Evolutionary conservation across 2,888 invertebrate genomes (phyloP).

Genomic region (Palloptera scutellata): DNA sequence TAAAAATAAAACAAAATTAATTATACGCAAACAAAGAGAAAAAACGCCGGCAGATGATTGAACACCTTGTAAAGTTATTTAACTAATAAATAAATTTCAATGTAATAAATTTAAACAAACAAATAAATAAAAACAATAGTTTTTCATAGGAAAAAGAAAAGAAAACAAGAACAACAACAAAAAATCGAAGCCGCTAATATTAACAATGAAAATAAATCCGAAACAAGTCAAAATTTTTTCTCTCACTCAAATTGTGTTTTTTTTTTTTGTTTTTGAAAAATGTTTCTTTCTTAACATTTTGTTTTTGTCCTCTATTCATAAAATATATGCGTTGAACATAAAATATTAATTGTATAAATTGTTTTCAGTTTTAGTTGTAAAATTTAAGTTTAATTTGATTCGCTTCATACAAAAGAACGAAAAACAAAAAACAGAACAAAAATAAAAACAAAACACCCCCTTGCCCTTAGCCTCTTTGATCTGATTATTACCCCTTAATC

Average conservation of each 20-base stretch:
- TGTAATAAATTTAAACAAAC: conserved; percentile 35
- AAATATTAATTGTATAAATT: no score
- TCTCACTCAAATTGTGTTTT: conserved; percentile 3
- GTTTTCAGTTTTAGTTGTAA: no score
- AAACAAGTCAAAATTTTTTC: conserved; percentile 36
- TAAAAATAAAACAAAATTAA: conserved; percentile 36
- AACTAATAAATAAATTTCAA: conserved; percentile 36
- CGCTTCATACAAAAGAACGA: neutral
- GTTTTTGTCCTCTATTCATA: no score
- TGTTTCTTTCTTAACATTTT: conserved; percentile 18
- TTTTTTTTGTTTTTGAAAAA: conserved; percentile 20
- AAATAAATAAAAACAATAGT: conserved; percentile 13
- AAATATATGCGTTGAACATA: no score
- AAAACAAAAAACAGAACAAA: no score
- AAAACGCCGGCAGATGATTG: conserved; percentile 12
- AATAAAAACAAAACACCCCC: neutral
- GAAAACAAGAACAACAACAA: conserved; percentile 36
- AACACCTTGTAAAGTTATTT: conserved; percentile 31
- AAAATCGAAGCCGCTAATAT: conserved; percentile 14
- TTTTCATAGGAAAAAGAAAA: conserved; percentile 20
- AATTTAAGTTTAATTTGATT: conserved; percentile 4
- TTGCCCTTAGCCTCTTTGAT: no score
- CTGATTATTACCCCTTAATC: conserved; percentile 24
- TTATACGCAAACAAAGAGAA: conserved; percentile 28
- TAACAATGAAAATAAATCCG: conserved; percentile 15